phyloP scores from a whole-genome alignment of 2,888 invertebrate species.

The Hypercompe scribonia region DNA sequence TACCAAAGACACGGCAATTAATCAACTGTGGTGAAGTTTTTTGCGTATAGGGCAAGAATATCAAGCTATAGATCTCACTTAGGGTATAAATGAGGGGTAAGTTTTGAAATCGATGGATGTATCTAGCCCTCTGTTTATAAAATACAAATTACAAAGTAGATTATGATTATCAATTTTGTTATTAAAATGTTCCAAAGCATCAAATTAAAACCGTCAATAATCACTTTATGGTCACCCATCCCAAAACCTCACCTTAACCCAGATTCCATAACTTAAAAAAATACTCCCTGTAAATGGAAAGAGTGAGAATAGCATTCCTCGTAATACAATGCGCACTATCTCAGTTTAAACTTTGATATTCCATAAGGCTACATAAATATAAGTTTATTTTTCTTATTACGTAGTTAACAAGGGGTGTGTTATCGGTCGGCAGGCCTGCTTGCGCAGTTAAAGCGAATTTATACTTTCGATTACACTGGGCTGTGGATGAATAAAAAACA shows the following conservation, averaged over 20 bases:
- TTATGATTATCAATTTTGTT: background rate
- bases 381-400: conserved; percentile 85
- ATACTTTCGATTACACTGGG: conserved; percentile 85
- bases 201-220: background rate
- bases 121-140: too few species aligned
- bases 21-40: too few species aligned
- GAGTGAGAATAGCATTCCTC: background rate
- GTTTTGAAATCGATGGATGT: too few species aligned
- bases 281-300: background rate
- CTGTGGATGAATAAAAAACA: conserved; percentile 84
- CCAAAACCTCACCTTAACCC: conserved; percentile 8
- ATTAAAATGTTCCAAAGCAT: background rate
- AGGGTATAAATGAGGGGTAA: too few species aligned
- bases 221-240: conserved; percentile 12
- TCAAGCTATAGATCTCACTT: too few species aligned
- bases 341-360: conserved; percentile 75
- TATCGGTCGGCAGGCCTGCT: conserved; percentile 76
- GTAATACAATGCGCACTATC: conserved; percentile 42
- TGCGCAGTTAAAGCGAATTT: conserved; percentile 81
- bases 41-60: too few species aligned
- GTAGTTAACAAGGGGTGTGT: conserved; percentile 77
- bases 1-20: too few species aligned
- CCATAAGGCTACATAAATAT: conserved; percentile 74
- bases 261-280: conserved; percentile 1
- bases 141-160: too few species aligned